Evolutionary conservation across 2,888 invertebrate species (phyloP), one percentile per base, ranked within the genome.

Genomic region (Tetropium fuscum): DNA sequence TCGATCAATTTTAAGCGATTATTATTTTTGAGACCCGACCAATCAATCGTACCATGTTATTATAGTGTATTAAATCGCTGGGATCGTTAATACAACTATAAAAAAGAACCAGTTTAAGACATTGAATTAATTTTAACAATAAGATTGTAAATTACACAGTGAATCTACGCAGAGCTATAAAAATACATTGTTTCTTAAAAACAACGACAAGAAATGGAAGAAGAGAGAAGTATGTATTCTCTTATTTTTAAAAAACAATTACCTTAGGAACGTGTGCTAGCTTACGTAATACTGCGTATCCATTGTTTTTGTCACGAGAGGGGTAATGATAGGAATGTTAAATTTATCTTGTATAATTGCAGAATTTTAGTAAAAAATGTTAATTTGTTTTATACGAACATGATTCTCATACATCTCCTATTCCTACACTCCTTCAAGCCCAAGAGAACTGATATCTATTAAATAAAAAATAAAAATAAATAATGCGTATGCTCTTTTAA

Each of bases 1-100:
- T 53, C 67, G 69, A 74, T 74, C 73, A 71, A 73, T 73, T 73
- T 74, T 58, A 57, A 62, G 57, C 72, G 74, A 75, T 75, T 75
- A 76, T 74, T 69, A 74, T 74, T 73, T 76, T 74, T 69, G 70
- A 72, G 69, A 72, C 59, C 70, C 69, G 69, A 65, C 72, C 76
- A 75, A 77, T 77, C 77, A 74, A 74, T 72, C 70, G 70, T 66
- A 74, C 72, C 73, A 65, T 77, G 69, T 77, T 76, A 77, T 77
- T 77, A 77, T 69, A 69, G 69, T 67, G 73, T 72, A 75, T 73
- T 70, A 74, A 71, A 73, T 67, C 67, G 71, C 64, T 61, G 47
- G 65, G 63, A 68, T 71, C 71, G 65, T 72, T 74, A 73, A 72
- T 71, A 69, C 64, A 64, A 73, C 65, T 63, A 61, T 60, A 69